A percentile compares a stretch with the other conserved stretches of the same genome.
Conservation (phyloP, 2,888 invertebrate species). For the Yponomeuta plumbellus region DNA sequence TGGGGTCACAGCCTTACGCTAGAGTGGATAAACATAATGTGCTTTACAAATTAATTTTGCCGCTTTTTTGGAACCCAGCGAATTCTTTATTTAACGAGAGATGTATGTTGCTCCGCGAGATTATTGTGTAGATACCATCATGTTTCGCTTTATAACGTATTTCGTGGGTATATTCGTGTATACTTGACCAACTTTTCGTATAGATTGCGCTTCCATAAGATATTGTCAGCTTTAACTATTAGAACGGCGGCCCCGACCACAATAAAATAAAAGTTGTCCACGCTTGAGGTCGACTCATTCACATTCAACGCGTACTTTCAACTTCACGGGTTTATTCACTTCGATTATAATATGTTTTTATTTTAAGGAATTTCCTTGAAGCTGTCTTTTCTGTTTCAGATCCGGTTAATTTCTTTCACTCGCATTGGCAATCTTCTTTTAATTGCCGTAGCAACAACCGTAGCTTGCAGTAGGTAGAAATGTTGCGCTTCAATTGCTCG, state of each 20-base stretch:
- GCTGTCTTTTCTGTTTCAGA: background rate
- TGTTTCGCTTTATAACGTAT: background rate
- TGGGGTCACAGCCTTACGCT: constrained; percentile 37
- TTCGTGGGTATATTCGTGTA: background rate
- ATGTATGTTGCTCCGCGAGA: background rate
- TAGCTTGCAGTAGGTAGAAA: constrained; percentile 3
- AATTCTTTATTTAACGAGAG: background rate
- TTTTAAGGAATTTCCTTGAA: constrained; percentile 10
- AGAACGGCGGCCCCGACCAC: constrained; percentile 38
- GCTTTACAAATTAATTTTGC: background rate
- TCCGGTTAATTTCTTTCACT: constrained; percentile 1
- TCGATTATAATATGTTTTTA: constrained; percentile 13
- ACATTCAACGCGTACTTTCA: constrained; percentile 38
- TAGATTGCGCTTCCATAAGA: constrained; percentile 21
- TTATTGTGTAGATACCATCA: background rate
- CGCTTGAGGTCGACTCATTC: constrained; percentile 47
- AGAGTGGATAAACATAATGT: constrained; percentile 5
- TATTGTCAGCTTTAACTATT: constrained; percentile 29
- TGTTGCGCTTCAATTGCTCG: constrained; percentile 8
- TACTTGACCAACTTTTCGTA: constrained; percentile 17
- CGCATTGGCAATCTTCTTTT: background rate
- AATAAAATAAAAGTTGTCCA: constrained; percentile 49
- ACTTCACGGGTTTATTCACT: constrained; percentile 32
- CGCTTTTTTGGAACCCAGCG: background rate
- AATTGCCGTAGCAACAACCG: constrained; percentile 2